Base-by-base conservation (phyloP, 1,140 invertebrate genomes). In the Artemia franciscana region DNA sequence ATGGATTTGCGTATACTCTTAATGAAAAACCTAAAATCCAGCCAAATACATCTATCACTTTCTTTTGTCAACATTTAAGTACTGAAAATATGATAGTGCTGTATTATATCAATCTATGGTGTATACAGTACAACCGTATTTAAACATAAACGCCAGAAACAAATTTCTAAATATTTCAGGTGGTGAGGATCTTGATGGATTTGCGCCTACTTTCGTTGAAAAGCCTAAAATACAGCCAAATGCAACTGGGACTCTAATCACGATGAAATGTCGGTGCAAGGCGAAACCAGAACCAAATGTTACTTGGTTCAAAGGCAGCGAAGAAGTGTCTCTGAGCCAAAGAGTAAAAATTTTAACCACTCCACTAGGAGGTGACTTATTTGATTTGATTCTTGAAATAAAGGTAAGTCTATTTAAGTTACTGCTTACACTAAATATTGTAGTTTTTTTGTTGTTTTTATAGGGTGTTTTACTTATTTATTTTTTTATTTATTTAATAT, bases 211-310 rank as follows among this genome's bases (percentile, higher is more conserved):
- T 57, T 94, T 98, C 74, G 81, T 91, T 69, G 93, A 94, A 72
- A 95, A 96, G 78, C 93, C 94, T 56, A 83, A 85, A 75, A 97
- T 98, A 72, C 91, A 95, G 77, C 90, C 94, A 68, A 96, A 97
- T 75, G 91, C 95, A 74, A 88, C 83, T 71, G 89, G 89, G 62
- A 91, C 89, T 65, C 78, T 94, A 60, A 95, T 96, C 69, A 88
- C 89, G 56, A 91, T 96, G 90, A 87, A 89, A 73, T 93, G 89
- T 75, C 86, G 87, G 69, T 93, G 91, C 71, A 90, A 89, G 75
- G 88, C 89, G 5, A 90, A 90, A 74, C 87, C 90, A 26, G 85
- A 86, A 71, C 88, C 91, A 30, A 83, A 83, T 66, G 85, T 92
- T 26, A 87, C 82, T 62, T 93, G 90, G 90, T 91, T 82, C 75